These are phyloP conservation scores for Chiloscyllium punctatum DNA, from an alignment of 2,797 vertebrate species.

Conservation along the genomic window DNA sequence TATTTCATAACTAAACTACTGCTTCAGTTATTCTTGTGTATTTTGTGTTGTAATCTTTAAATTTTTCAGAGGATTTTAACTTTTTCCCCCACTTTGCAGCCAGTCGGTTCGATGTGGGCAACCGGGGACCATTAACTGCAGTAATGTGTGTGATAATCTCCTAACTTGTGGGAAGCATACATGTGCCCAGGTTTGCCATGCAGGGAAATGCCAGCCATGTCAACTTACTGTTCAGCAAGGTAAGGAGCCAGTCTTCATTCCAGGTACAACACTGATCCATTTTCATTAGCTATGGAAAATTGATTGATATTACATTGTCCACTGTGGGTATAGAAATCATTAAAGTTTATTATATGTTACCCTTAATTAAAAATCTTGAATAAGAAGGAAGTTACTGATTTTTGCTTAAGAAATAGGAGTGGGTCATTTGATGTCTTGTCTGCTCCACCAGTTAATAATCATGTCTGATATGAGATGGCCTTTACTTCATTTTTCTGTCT, in stretches of 20 bases:
- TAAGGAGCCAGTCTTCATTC: conserved; percentile 49
- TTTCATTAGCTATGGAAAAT: not conserved
- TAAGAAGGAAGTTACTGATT: not conserved
- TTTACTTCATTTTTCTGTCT: too few relatives aligned
- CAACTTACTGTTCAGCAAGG: conserved; percentile 76
- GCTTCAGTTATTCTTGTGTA: not conserved
- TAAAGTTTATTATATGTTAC: not conserved
- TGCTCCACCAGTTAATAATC: too few relatives aligned
- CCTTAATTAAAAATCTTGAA: not conserved
- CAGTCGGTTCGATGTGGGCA: conserved; percentile 91
- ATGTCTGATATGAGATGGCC: too few relatives aligned
- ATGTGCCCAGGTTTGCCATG: conserved; percentile 83
- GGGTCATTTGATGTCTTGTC: too few relatives aligned
- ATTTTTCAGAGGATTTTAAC: conserved; percentile 27
- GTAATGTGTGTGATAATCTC: conserved; percentile 68
- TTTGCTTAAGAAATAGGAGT: not conserved
- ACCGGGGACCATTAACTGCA: conserved; percentile 70
- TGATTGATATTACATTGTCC: not conserved
- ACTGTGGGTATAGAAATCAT: not conserved
- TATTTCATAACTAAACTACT: not conserved
- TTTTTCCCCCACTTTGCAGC: conserved; percentile 53
- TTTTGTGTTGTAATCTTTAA: conserved; percentile 31
- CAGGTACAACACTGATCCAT: not conserved
- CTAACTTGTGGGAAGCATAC: conserved; percentile 83
- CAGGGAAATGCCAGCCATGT: conserved; percentile 77